Evolutionary conservation across 2,113 vertebrate genomes (phyloP).

Genomic region (Tragelaphus strepsiceros): DNA sequence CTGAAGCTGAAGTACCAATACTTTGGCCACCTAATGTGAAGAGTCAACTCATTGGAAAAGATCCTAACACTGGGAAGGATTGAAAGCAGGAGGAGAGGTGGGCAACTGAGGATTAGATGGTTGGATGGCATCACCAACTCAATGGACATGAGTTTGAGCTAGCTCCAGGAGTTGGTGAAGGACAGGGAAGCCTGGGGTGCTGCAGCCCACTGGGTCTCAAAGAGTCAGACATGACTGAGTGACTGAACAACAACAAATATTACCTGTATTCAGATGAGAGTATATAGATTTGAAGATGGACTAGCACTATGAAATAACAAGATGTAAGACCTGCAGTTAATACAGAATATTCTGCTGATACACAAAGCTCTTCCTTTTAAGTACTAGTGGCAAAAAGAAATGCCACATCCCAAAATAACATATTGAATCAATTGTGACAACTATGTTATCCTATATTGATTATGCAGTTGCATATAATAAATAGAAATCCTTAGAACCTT

Average conservation of each 20-base stretch:
- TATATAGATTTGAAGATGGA: not conserved
- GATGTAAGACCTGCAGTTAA: not conserved
- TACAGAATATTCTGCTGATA: not conserved
- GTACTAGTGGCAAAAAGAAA: not conserved
- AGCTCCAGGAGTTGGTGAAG: not conserved
- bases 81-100: not conserved
- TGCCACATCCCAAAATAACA: not conserved
- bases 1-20: not conserved
- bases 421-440: not conserved
- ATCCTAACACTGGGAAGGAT: not conserved
- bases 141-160: not conserved
- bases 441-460: not conserved
- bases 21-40: not conserved
- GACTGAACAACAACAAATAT: not conserved
- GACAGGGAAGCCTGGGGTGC: not conserved
- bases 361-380: not conserved
- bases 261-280: not conserved
- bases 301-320: not conserved
- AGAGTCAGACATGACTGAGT: rapidly evolving
- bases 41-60: not conserved
- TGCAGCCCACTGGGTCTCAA: not conserved
- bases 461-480: not conserved
- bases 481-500: not conserved
- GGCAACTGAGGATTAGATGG: not conserved
- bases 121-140: not conserved